Evolutionary conservation across 2,113 vertebrate species (phyloP), one percentile per base, ranked within the genome.

Genomic region (Thalassoma bifasciatum): DNA sequence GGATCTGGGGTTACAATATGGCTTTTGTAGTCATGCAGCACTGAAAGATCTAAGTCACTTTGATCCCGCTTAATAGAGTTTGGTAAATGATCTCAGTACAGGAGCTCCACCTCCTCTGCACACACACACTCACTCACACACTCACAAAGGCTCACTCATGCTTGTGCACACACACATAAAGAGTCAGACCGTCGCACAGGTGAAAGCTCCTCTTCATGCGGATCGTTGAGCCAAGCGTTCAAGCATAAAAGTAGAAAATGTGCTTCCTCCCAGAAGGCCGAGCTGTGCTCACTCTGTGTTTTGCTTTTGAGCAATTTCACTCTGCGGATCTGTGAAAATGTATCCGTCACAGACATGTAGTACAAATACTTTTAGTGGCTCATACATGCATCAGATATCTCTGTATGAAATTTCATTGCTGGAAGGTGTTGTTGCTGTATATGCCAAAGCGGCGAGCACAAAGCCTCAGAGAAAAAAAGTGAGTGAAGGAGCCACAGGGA

Each of bases 31-130:
- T 88, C 86, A 77, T 73, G 85, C 82, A 85, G 84, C 60, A 78
- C 78, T 84, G 82, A 84, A 75, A 93, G 89, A 92, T 92, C 92
- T 84, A 86, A 94, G 92, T 82, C 86, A 79, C 94, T 94, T 93
- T 94, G 93, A 94, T 93, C 92, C 89, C 14, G 56, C 74, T 89
- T 93, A 94, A 94, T 92, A 92, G 90, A 93, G 90, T 92, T 92
- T 93, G 89, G 92, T 89, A 93, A 93, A 94, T 90, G 89, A 93
- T 94, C 92, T 90, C 92, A 89, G 91, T 80, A 69, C 77, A 66
- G 84, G 84, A 84, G 83, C 86, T 77, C 81, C 76, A 6, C 84
- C 83, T 79, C 67, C 66, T 51, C 46, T 16, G 49, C 77, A 63
- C 79, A 75, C 82, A 81, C 64, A 54, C 52, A 53, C 49, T 72